A percentile compares a stretch with the other conserved stretches of the same genome.
phyloP scores from a whole-genome alignment of 2,888 invertebrate species.

The Drosophila gaucha region DNA sequence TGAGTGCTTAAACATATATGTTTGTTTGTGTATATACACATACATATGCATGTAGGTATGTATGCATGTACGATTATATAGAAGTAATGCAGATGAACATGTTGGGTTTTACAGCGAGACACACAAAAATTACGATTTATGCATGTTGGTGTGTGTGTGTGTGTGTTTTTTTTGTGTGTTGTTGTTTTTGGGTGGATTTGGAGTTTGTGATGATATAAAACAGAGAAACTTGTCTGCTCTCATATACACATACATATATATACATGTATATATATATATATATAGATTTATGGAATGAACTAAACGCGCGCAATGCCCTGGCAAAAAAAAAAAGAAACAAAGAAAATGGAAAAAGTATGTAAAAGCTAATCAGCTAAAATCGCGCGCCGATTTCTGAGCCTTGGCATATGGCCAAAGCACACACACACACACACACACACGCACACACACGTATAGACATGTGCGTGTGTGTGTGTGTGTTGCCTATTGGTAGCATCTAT shows the following conservation, averaged over 20 bases:
- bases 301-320: constrained; percentile 64
- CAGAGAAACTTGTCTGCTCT: constrained; percentile 34
- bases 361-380: constrained; percentile 44
- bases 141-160: constrained; percentile 49
- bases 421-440: constrained; percentile 6
- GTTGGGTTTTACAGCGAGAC: constrained; percentile 43
- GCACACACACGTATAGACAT: background rate
- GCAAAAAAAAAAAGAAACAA: constrained; percentile 12
- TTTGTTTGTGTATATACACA: constrained; percentile 12
- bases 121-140: constrained; percentile 51
- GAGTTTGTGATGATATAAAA: constrained; percentile 60
- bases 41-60: background rate
- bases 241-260: constrained; percentile 22
- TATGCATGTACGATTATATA: constrained; percentile 10
- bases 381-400: constrained; percentile 14
- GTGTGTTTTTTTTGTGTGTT: constrained; percentile 16
- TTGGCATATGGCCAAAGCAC: constrained; percentile 24
- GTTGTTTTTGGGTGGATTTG: constrained; percentile 16
- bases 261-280: constrained; percentile 30
- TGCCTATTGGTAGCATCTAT: constrained; percentile 16
- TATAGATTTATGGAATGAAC: constrained; percentile 58
- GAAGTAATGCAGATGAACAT: constrained; percentile 42
- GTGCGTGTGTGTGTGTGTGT: constrained; percentile 23
- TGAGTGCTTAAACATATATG: constrained; percentile 22
- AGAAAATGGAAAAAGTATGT: constrained; percentile 2